Evolutionary conservation across 2,888 invertebrate species (phyloP), one percentile per base, ranked within the genome.

Genomic region (Apantesis nais): DNA sequence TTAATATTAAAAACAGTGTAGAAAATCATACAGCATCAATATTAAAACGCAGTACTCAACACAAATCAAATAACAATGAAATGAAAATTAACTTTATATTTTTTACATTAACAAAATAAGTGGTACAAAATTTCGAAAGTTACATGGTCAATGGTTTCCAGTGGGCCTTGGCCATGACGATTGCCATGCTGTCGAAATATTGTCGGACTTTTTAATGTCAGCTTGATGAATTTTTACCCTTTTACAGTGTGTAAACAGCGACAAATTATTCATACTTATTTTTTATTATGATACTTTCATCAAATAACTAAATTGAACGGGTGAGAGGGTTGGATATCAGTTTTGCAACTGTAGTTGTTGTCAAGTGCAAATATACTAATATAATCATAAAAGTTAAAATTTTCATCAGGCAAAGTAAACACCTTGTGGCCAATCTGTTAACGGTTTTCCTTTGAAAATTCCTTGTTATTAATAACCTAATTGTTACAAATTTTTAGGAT

Each of bases 151-250:
- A 77, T 78, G 79, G 82, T 80, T 76, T 72, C 73, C 73, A 41
- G 74, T 68, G 74, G 71, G 75, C 84, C 84, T 82, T 84, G 84
- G 78, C 83, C 85, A 79, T 84, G 85, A 80, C 76, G 82, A 76
- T 68, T 70, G 74, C 74, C 72, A 68, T 68, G 74, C 74, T 81
- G 74, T 77, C 73, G 75, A 82, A 83, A 83, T 82, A 77, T 74
- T 74, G 66, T 68, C 73, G 70, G 73, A 77, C 63, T 75, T 74
- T 39, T 74, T 39, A 75, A 73, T 62, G 66, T 64, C 34, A 52
- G 75, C 37, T 70, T 75, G 69, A 75, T 70, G 69, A 70, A 70
- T 77, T 71, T 74, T 65, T 74, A 73, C 75, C 78, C 73, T 80
- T 82, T 76, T 70, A 80, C 75, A 72, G 34, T 64, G 52, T 55